Evolutionary conservation across 2,113 vertebrate genomes (phyloP), one percentile per base, ranked within the genome.

Genomic region (Hydrolagus affinis): DNA sequence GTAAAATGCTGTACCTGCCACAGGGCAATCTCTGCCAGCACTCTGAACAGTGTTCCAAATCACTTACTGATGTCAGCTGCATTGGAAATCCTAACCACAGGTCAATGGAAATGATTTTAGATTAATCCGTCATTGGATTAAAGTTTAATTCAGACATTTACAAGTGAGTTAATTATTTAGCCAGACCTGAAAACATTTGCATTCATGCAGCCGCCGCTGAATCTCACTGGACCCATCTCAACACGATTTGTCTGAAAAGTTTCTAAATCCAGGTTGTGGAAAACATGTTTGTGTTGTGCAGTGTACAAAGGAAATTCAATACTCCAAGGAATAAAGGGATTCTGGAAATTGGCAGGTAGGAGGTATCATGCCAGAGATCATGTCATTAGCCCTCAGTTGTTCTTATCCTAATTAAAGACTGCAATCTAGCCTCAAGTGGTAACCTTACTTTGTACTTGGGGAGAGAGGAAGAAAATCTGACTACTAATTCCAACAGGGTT

Each of bases 321-420:
- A 15, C 59, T 64, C 77, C 11, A 25, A 28, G 77, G 23, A 80
- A 64, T 17, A 14, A 64, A 78, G 25, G 23, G 8, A 57, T 64
- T 80, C 60, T 64, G 21, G 21, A 75, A 75, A 21, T 64, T 80
- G 77, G 60, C 23, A 80, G 77, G n/a, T 70, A 57, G 71, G 66
- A 32, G 66, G 78, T 69, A 75, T 80, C 44, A 77, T 66, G 75
- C 8, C 28, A 68, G 87, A 89, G 88, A 86, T 88, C 87, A 87
- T 2, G 8, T 87, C 87, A 44, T 89, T 88, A 87, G 88, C 88
- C 88, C 89, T 92, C 88, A 89, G 88, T 90, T 88, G 88, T 90
- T 90, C 91, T 89, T 88, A 86, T 89, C 85, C 85, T 89, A 90
- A 90, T 90, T 89, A 89, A 90, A 88, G 88, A 88, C 89, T 89